A percentile compares a stretch with the other conserved stretches of the same genome.
Conservation (phyloP, 2,113 vertebrate species). For the Nanger granti region DNA sequence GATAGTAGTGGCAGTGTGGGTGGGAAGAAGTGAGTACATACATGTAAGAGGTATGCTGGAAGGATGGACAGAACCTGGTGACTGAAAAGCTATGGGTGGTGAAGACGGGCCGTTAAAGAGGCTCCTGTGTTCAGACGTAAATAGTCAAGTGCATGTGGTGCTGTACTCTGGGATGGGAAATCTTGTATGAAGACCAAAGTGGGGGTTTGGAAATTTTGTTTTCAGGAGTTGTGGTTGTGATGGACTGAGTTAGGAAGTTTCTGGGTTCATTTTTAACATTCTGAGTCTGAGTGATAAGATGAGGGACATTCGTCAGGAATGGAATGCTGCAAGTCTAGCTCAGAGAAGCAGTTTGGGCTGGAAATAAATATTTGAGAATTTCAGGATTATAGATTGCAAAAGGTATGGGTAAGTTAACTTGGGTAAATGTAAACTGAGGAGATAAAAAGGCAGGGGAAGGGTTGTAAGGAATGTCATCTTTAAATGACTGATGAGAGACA, state of each 20-base stretch:
- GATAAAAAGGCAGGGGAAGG: not conserved
- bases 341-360: not conserved
- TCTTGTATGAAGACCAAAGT: not conserved
- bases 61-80: not conserved
- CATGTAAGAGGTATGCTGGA: not conserved
- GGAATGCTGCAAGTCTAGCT: not conserved
- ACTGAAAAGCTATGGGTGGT: not conserved
- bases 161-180: not conserved
- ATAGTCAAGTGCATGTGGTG: not conserved
- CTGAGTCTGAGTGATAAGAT: not conserved
- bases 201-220: not conserved
- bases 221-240: not conserved
- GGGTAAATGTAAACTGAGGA: not conserved
- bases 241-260: not conserved
- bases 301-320: not conserved
- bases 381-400: not conserved
- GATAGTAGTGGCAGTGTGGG: not conserved
- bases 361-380: conserved; percentile 13
- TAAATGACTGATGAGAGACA: not conserved
- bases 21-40: not conserved
- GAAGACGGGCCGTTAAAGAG: not conserved
- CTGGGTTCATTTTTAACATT: not conserved
- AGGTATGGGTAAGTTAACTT: not conserved
- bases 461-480: not conserved
- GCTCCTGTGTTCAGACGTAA: not conserved